These are phyloP conservation scores for Leucosticte australis DNA, from an alignment of 2,113 vertebrate species.

Conservation along the genomic window DNA sequence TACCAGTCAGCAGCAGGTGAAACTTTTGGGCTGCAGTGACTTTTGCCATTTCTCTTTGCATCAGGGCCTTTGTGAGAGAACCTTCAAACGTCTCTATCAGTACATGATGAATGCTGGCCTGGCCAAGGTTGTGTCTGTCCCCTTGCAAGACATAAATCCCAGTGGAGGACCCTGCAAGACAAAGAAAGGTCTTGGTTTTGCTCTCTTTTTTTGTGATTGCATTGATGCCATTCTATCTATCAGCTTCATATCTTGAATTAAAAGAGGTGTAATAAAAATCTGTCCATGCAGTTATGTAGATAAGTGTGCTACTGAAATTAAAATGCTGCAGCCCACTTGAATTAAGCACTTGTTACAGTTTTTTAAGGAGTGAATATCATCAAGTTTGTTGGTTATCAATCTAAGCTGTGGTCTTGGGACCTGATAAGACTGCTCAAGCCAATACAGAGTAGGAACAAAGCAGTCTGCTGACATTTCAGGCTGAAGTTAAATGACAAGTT, in stretches of 20 bases:
- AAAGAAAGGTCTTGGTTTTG: constrained; percentile 80
- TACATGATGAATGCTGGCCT: constrained; percentile 86
- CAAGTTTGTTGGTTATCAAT: background rate
- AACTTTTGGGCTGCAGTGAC: background rate
- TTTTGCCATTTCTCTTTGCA: background rate
- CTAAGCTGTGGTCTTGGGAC: background rate
- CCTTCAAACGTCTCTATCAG: constrained; percentile 85
- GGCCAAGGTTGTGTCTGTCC: constrained; percentile 77
- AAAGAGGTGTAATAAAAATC: background rate
- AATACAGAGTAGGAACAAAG: background rate
- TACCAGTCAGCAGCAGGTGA: background rate
- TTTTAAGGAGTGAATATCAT: background rate
- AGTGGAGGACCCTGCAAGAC: constrained; percentile 80
- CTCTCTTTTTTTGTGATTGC: background rate
- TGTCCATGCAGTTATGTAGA: background rate
- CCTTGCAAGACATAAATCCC: constrained; percentile 85
- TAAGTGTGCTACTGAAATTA: background rate
- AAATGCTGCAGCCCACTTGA: background rate
- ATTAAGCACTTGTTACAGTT: background rate
- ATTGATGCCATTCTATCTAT: background rate
- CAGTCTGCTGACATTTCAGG: background rate
- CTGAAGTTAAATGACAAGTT: background rate
- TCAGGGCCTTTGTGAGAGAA: constrained; percentile 82
- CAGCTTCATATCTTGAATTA: background rate
- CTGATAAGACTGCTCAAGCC: background rate